Evolutionary conservation across 2,113 vertebrate species (phyloP), one percentile per base, ranked within the genome.

Genomic region (Crypturellus undulatus): DNA sequence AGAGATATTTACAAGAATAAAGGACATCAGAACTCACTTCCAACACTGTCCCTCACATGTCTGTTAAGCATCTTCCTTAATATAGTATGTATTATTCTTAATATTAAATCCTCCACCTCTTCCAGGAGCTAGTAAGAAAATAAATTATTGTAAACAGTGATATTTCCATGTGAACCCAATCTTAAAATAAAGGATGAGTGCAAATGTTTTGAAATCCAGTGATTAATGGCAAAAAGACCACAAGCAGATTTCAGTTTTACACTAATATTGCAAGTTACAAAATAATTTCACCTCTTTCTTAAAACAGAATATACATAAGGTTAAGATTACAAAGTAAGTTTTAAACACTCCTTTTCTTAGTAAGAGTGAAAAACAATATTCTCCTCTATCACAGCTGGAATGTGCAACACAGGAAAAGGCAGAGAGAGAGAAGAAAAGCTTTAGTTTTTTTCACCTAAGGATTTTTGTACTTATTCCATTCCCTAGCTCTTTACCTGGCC

Each of bases 401-500:
- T 22, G 3, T 10, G 19, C 30, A 88, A 58, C 22, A 85, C 10
- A 87, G 24, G 32, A 83, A 70, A 91, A 69, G 3, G 6, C 24
- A 38, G 21, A 24, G 54, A 56, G 30, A 80, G 5, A 49, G 15
- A 86, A 68, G 8, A 30, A 85, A 54, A 86, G 30, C 13, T 92
- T 86, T 40, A 89, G 84, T 12, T 9, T 65, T 69, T 30, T 64
- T 25, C 54, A 21, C n/a, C 13, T 62, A 51, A 70, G 28, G 24
- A 72, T 79, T 68, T 65, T 59, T 16, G 71, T 22, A 73, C 21
- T 73, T 87, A 62, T 42, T 22, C 26, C 10, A 60, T 34, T 81
- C 49, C 21, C 30, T 20, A 6, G 10, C 13, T 87, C 67, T 73
- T 96, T 98, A 99, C 99, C 99, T 99, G 99, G 70, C 99, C 99